Percentiles rank a stretch among this genome's conserved stretches.
Evolutionary conservation across 2,888 invertebrate species (phyloP).

Genomic region (Drosophila affinis): DNA sequence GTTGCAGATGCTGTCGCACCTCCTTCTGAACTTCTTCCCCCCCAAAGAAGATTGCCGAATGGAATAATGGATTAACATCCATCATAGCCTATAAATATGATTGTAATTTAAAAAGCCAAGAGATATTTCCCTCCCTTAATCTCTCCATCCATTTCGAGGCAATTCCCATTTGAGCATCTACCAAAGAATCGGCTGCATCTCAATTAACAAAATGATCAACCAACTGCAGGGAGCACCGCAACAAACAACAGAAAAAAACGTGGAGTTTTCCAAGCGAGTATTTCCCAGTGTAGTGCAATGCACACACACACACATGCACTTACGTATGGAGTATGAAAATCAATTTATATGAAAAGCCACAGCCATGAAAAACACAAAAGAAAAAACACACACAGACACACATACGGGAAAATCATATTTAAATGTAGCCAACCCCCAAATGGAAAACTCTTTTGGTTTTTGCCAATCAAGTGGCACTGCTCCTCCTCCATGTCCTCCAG

Average conservation of each 20-base stretch:
- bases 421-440: conserved; percentile 10
- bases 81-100: too few relatives aligned
- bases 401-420: conserved; percentile 37
- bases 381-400: neutral
- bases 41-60: too few relatives aligned
- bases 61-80: too few relatives aligned
- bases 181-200: neutral
- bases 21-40: too few relatives aligned
- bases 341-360: conserved; percentile 60
- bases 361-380: neutral
- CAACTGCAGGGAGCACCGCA: neutral
- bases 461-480: conserved; percentile 64
- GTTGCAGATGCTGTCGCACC: too few relatives aligned
- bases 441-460: conserved; percentile 26
- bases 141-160: too few relatives aligned
- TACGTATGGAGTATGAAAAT: conserved; percentile 34
- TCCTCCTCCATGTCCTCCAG: neutral
- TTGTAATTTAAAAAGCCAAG: too few relatives aligned
- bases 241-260: neutral
- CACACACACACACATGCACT: neutral
- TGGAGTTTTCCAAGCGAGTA: neutral
- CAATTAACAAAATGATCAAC: conserved; percentile 28
- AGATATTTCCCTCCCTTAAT: too few relatives aligned
- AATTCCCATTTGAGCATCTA: too few relatives aligned
- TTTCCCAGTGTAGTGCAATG: conserved; percentile 4